Evolutionary conservation across 2,113 vertebrate genomes (phyloP).

Genomic region (Tragelaphus buxtoni): DNA sequence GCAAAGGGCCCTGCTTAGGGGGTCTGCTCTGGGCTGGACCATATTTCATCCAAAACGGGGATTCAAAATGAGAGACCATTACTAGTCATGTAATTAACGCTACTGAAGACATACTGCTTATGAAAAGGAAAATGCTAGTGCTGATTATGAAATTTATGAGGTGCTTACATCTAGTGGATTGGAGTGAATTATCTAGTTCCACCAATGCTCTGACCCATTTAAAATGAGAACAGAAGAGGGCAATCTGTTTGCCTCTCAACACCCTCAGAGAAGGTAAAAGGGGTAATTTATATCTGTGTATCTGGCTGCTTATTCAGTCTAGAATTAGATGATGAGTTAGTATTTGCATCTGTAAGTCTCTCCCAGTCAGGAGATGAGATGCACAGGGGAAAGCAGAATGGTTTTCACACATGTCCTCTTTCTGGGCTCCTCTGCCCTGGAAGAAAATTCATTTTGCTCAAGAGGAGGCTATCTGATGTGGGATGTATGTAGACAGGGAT

Average conservation of each 20-base stretch:
- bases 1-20: not conserved
- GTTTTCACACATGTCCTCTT: too few relatives aligned
- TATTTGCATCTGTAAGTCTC: slow-evolving; percentile 33
- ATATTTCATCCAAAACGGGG: slow-evolving; percentile 41
- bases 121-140: slow-evolving; percentile 70
- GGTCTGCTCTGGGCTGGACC: not conserved
- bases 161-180: slow-evolving; percentile 78
- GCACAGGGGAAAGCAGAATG: not conserved
- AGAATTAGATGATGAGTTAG: slow-evolving; percentile 32
- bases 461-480: not conserved
- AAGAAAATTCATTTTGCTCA: not conserved
- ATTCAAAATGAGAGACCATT: slow-evolving; percentile 53
- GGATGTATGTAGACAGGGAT: accelerated
- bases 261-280: slow-evolving; percentile 53
- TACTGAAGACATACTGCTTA: slow-evolving; percentile 67
- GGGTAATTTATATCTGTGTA: slow-evolving; percentile 58
- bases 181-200: slow-evolving; percentile 83
- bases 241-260: slow-evolving; percentile 73
- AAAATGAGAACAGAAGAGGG: slow-evolving; percentile 81
- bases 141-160: slow-evolving; percentile 83
- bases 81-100: slow-evolving; percentile 70
- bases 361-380: not conserved
- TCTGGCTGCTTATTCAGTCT: not conserved
- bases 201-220: slow-evolving; percentile 77
- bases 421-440: not conserved